Evolutionary conservation across 2,797 vertebrate genomes (phyloP).

Genomic region (Ataeniobius toweri): DNA sequence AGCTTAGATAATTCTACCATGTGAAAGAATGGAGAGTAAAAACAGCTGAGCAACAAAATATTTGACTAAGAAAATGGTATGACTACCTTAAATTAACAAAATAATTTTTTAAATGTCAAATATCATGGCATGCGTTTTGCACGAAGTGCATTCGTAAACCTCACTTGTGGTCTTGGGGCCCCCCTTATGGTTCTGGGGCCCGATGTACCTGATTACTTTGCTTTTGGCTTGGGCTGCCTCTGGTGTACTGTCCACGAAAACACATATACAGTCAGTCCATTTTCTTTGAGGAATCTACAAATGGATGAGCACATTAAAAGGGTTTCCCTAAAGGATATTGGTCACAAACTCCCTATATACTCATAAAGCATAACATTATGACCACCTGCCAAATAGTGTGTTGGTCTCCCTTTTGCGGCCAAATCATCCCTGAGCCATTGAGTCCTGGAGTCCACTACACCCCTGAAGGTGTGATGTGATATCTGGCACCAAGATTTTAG

Average conservation of each 20-base stretch:
- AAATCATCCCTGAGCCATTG: too few species aligned
- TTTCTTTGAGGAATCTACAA: background rate
- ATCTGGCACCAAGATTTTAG: too few species aligned
- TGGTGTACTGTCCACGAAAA: conserved; percentile 11
- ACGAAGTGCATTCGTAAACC: too few species aligned
- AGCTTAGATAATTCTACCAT: background rate
- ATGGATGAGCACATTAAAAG: background rate
- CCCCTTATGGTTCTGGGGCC: background rate
- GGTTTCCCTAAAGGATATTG: background rate
- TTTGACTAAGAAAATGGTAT: too few species aligned
- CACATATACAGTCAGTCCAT: background rate
- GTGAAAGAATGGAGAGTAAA: background rate
- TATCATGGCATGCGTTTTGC: too few species aligned
- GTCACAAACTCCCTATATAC: background rate
- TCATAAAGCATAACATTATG: background rate
- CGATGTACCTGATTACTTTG: background rate
- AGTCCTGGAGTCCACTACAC: too few species aligned
- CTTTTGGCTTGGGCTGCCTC: background rate
- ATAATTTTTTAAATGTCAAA: too few species aligned
- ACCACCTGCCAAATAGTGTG: too few species aligned
- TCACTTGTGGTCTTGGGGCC: background rate
- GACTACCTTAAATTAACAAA: too few species aligned
- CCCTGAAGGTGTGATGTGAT: too few species aligned
- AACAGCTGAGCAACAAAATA: background rate
- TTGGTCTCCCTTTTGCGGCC: too few species aligned